Percentiles rank a stretch among this genome's conserved stretches.
phyloP scores from a whole-genome alignment of 2,797 vertebrate species.

The Coranthus polyacanthus region DNA sequence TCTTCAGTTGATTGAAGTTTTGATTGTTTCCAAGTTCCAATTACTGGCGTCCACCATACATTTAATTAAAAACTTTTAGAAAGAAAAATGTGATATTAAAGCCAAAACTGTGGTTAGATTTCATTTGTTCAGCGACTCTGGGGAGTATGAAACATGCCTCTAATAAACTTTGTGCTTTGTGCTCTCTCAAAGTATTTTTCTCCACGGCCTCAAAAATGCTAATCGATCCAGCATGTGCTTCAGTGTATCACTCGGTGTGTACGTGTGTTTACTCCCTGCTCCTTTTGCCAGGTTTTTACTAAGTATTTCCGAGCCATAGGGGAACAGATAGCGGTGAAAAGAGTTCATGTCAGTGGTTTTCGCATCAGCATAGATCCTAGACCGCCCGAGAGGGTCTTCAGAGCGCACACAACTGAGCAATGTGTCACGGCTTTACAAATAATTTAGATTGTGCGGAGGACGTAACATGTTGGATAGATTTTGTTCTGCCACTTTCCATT shows the following conservation, averaged over 20 bases:
- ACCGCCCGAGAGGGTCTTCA: slow-evolving; percentile 31
- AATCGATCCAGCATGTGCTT: slow-evolving; percentile 75
- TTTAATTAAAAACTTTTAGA: slow-evolving; percentile 43
- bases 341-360: slow-evolving; percentile 67
- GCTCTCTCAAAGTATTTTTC: slow-evolving; percentile 60
- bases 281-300: slow-evolving; percentile 63
- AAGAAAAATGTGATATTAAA: slow-evolving; percentile 28
- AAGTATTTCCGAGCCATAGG: slow-evolving; percentile 63
- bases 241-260: slow-evolving; percentile 30
- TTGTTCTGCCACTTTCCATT: slow-evolving; percentile 27
- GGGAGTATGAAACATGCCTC: slow-evolving; percentile 55
- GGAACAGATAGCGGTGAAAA: slow-evolving; percentile 56
- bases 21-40: slow-evolving; percentile 15
- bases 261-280: slow-evolving; percentile 61
- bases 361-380: slow-evolving; percentile 59
- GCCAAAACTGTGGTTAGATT: slow-evolving; percentile 37
- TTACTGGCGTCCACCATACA: slow-evolving; percentile 1
- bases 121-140: slow-evolving; percentile 53
- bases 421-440: slow-evolving; percentile 39
- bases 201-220: slow-evolving; percentile 66
- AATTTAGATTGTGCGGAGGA: slow-evolving; percentile 36
- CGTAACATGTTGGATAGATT: slow-evolving; percentile 28
- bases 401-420: slow-evolving; percentile 35
- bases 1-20: slow-evolving; percentile 37
- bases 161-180: slow-evolving; percentile 55